Base-by-base conservation (phyloP, 2,888 invertebrate genomes). In the Microctonus aethiopoides region DNA sequence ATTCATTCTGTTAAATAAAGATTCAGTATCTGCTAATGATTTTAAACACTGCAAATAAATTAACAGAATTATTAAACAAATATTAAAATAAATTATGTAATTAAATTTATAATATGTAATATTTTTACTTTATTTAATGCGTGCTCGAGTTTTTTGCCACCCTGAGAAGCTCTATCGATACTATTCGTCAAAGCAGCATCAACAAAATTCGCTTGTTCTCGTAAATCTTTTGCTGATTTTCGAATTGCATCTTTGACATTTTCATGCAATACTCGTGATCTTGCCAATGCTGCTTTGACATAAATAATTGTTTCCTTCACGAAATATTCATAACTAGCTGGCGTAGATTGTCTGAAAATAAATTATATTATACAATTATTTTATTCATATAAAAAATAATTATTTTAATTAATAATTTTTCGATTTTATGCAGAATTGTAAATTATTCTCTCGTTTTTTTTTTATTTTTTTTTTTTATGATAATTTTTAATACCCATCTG, bases 291-390 rank as follows among this genome's bases (percentile, higher is more conserved):
- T 67, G 87, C 85, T 76, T 89, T 88, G 11, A 87, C 88, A 60
- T 87, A 83, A 1, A 85, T 86, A 74, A 90, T 84, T 70, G 87
- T 86, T 77, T 89, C 88, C 62, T 87, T 87, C 22, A 88, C 86
- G 75, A 87, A 87, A 76, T 88, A 87, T 64, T 89, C 89, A 89
- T 89, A 89, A 26, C 88, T 88, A 74, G 87, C 87, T 5, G 88
- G 87, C 7, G 89, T 88, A 1, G 89, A 88, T 82, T 89, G 89
- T 64, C 89, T 89, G 78, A n/a, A n/a, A n/a, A n/a, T n/a, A n/a
- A n/a, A n/a, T n/a, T n/a, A n/a, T n/a, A n/a, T n/a, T n/a, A n/a
- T n/a, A n/a, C n/a, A n/a, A n/a, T n/a, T n/a, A n/a, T n/a, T n/a
- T n/a, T n/a, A n/a, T n/a, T n/a, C n/a, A n/a, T n/a, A n/a, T n/a